Percentiles rank a stretch among this genome's conserved stretches.
phyloP scores from a whole-genome alignment of 2,113 vertebrate genomes.

The Sclerurus mexicanus region DNA sequence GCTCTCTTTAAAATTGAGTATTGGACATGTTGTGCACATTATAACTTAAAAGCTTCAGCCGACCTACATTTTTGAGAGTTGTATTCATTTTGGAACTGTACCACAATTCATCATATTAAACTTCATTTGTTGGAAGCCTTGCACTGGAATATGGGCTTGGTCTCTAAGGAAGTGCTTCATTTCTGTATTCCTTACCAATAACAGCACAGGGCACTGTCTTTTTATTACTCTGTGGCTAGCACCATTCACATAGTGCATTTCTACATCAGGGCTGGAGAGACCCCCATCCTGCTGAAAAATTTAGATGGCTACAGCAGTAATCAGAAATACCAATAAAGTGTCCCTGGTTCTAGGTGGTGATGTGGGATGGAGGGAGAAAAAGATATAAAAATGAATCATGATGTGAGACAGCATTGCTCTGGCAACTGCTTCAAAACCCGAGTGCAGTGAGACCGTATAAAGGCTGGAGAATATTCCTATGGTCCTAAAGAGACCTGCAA shows the following conservation, averaged over 20 bases:
- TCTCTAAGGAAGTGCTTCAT: constrained; percentile 72
- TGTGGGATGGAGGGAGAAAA: constrained; percentile 77
- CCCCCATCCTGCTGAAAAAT: constrained; percentile 78
- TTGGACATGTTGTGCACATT: constrained; percentile 18
- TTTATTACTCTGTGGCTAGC: constrained; percentile 72
- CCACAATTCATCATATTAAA: constrained; percentile 77
- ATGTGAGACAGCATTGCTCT: constrained; percentile 73
- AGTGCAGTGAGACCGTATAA: constrained; percentile 64
- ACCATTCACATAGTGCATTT: constrained; percentile 40
- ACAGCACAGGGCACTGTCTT: constrained; percentile 49
- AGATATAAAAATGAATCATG: constrained; percentile 86
- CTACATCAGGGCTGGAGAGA: constrained; percentile 70
- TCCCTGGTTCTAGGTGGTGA: constrained; percentile 76
- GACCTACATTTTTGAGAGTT: constrained; percentile 63
- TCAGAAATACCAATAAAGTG: constrained; percentile 85
- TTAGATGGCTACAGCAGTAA: constrained; percentile 78
- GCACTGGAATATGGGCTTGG: constrained; percentile 68
- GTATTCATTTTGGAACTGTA: constrained; percentile 43
- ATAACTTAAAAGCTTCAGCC: constrained; percentile 55
- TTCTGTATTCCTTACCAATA: constrained; percentile 68
- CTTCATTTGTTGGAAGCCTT: constrained; percentile 76
- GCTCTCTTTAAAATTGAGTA: background rate
- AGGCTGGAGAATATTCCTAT: constrained; percentile 69
- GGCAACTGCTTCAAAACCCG: constrained; percentile 76
- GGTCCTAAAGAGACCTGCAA: constrained; percentile 69